phyloP scores from a whole-genome alignment of 2,113 vertebrate species.

The Herpetotheres cachinnans region DNA sequence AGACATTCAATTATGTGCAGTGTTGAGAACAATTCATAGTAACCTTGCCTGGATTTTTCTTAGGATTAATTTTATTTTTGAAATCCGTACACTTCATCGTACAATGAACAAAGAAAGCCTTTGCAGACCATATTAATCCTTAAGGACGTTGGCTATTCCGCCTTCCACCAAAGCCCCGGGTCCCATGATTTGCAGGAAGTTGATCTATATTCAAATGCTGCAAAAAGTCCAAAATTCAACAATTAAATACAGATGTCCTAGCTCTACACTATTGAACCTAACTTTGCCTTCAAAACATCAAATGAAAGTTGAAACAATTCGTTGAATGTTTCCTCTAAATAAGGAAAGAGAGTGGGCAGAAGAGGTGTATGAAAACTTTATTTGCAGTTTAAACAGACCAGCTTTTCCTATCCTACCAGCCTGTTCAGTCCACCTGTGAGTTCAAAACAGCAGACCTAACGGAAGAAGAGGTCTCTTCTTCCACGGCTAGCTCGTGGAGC shows the following conservation, averaged over 20 bases:
- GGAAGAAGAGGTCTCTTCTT: neutral
- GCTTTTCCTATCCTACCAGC: neutral
- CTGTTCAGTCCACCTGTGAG: fast-evolving
- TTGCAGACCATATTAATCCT: neutral
- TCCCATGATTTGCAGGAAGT: neutral
- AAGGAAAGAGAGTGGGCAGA: neutral
- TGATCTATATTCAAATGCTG: neutral
- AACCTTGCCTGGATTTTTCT: neutral
- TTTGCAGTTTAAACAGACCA: neutral
- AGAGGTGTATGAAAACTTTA: neutral
- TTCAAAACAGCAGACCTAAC: neutral
- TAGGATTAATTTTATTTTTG: neutral
- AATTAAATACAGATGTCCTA: neutral
- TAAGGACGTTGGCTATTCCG: fast-evolving
- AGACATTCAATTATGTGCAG: neutral
- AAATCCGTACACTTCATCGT: neutral
- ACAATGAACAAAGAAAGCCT: neutral
- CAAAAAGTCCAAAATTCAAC: neutral
- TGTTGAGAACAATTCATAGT: neutral
- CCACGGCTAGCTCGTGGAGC: neutral
- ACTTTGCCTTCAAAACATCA: neutral
- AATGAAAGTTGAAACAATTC: neutral
- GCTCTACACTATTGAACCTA: neutral
- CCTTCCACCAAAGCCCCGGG: neutral
- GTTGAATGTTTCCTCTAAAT: neutral